Conservation (phyloP, 2,797 vertebrate genomes). For the Eulemur mongoz region DNA sequence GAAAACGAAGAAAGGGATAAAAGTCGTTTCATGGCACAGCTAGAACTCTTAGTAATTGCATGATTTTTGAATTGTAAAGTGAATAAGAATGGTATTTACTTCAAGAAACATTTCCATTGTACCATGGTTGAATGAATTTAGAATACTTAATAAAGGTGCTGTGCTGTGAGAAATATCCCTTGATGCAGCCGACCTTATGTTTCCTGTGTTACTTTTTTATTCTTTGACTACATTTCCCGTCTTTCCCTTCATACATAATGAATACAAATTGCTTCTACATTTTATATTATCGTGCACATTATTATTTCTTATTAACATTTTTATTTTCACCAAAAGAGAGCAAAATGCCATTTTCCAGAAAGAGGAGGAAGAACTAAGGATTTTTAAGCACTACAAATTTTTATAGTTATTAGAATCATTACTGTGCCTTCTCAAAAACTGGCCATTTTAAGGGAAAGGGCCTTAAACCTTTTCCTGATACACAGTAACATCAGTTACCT, state of each 20-base stretch:
- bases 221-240: conserved; percentile 41
- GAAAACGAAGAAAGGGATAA: background rate
- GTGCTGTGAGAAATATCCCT: background rate
- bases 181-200: background rate
- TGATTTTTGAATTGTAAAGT: conserved; percentile 57
- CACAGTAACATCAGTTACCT: background rate
- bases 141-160: conserved; percentile 47
- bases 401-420: conserved; percentile 37
- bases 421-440: background rate
- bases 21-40: background rate
- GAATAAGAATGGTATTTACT: conserved; percentile 53
- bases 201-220: conserved; percentile 41
- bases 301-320: conserved; percentile 60
- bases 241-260: conserved; percentile 25
- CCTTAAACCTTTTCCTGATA: conserved; percentile 33
- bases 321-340: conserved; percentile 49
- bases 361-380: conserved; percentile 36
- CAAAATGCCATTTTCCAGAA: conserved; percentile 26
- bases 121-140: background rate
- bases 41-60: conserved; percentile 26
- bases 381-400: conserved; percentile 9
- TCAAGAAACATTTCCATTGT: background rate
- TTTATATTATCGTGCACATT: conserved; percentile 31
- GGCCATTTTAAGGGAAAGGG: background rate
- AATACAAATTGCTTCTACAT: conserved; percentile 51